A percentile compares a stretch with the other conserved stretches of the same genome.
Conservation (phyloP, 2,797 vertebrate genomes). For the Amblyopsis hoosieri region DNA sequence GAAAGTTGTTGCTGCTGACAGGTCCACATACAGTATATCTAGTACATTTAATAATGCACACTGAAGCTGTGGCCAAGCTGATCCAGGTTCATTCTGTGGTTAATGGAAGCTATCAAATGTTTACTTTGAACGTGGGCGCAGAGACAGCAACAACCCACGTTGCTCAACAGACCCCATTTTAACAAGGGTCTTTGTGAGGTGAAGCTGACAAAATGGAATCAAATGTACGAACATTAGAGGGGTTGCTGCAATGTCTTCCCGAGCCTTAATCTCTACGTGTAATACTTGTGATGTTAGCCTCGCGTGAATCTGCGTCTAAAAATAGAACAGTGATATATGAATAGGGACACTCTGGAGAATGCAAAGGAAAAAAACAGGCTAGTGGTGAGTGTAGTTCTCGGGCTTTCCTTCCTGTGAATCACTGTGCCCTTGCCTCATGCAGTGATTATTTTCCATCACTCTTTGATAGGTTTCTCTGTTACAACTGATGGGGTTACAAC, state of each 20-base stretch:
- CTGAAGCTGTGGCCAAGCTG: slow-evolving; percentile 34
- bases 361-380: slow-evolving; percentile 37
- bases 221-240: slow-evolving; percentile 67
- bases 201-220: slow-evolving; percentile 52
- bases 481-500: slow-evolving; percentile 18
- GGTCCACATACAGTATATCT: neutral
- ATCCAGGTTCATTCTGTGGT: slow-evolving; percentile 11
- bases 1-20: slow-evolving; percentile 13
- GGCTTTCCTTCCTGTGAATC: slow-evolving; percentile 45
- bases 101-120: neutral
- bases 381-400: slow-evolving; percentile 42
- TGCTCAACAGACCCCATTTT: slow-evolving; percentile 30
- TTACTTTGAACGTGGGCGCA: slow-evolving; percentile 24
- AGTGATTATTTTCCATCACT: slow-evolving; percentile 65
- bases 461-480: slow-evolving; percentile 43
- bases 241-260: slow-evolving; percentile 53
- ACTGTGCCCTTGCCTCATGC: slow-evolving; percentile 54
- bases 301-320: slow-evolving; percentile 73
- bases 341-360: slow-evolving; percentile 62
- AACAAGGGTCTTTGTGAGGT: slow-evolving; percentile 43
- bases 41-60: slow-evolving; percentile 5
- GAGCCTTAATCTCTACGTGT: slow-evolving; percentile 66
- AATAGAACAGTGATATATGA: slow-evolving; percentile 74
- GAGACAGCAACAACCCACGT: slow-evolving; percentile 18
- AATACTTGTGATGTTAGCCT: slow-evolving; percentile 69